Conservation (phyloP, 2,113 vertebrate genomes). For the Tiliqua scincoides region DNA sequence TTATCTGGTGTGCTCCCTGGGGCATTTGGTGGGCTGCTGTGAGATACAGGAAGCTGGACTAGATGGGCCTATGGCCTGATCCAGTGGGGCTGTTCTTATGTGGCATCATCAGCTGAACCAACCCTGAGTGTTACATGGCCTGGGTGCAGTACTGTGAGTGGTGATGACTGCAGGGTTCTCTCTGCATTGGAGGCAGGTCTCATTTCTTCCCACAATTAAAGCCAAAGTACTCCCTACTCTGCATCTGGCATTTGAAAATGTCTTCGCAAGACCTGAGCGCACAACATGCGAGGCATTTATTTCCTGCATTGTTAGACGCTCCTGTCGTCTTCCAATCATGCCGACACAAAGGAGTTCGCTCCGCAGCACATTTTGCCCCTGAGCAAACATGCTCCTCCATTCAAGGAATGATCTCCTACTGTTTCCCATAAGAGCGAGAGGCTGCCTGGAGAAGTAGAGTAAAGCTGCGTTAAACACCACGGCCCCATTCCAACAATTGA, state of each 20-base stretch:
- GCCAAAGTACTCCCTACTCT: not conserved
- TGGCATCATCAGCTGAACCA: not conserved
- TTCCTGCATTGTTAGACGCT: slow-evolving; percentile 81
- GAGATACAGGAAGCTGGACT: too few relatives aligned
- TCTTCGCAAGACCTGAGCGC: not conserved
- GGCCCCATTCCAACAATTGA: slow-evolving; percentile 58
- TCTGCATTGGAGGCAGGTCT: too few relatives aligned
- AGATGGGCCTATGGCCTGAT: too few relatives aligned
- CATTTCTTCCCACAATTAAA: not conserved
- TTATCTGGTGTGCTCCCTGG: too few relatives aligned
- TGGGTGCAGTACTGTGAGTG: too few relatives aligned
- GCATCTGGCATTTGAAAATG: not conserved
- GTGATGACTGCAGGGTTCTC: too few relatives aligned
- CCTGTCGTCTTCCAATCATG: slow-evolving; percentile 74
- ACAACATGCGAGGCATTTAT: slow-evolving; percentile 63
- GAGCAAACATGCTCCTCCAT: slow-evolving; percentile 78
- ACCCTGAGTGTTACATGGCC: not conserved
- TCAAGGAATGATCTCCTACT: slow-evolving; percentile 77
- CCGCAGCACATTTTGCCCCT: slow-evolving; percentile 77
- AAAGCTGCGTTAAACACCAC: slow-evolving; percentile 69
- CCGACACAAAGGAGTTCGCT: slow-evolving; percentile 78
- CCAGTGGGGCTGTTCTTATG: not conserved
- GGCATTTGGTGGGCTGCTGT: too few relatives aligned
- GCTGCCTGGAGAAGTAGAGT: slow-evolving; percentile 73
- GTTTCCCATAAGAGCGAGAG: slow-evolving; percentile 77